Conservation (phyloP, 2,113 vertebrate genomes). For the Himantopus leucocephalus region DNA sequence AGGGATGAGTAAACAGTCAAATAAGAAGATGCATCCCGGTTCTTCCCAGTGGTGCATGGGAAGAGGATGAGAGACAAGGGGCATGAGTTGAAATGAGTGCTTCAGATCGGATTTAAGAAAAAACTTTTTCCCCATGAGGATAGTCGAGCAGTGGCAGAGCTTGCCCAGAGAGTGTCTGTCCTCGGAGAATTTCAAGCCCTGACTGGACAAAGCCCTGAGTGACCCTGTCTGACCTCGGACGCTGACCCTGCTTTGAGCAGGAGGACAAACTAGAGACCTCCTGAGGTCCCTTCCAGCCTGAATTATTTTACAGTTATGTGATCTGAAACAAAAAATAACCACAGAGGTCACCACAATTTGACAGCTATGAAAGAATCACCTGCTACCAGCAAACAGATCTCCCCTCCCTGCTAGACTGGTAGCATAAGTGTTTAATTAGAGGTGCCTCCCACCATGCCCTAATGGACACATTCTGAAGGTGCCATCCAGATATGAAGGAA, state of each 20-base stretch:
- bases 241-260: neutral
- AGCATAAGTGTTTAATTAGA: neutral
- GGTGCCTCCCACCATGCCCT: neutral
- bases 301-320: neutral
- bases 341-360: neutral
- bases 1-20: neutral
- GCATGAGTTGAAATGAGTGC: neutral
- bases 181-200: neutral
- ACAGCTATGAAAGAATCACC: neutral
- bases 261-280: neutral
- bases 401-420: neutral
- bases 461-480: neutral
- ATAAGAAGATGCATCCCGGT: neutral
- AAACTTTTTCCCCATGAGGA: neutral
- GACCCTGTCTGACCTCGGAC: neutral
- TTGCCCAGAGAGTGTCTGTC: neutral
- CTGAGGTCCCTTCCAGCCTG: neutral
- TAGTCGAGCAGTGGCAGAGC: neutral
- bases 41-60: neutral
- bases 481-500: neutral
- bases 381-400: neutral
- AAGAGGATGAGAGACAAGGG: neutral
- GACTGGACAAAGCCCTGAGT: neutral
- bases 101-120: neutral
- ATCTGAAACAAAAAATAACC: neutral